Base-by-base conservation (phyloP, 2,888 invertebrate genomes). In the Beris chalybata region DNA sequence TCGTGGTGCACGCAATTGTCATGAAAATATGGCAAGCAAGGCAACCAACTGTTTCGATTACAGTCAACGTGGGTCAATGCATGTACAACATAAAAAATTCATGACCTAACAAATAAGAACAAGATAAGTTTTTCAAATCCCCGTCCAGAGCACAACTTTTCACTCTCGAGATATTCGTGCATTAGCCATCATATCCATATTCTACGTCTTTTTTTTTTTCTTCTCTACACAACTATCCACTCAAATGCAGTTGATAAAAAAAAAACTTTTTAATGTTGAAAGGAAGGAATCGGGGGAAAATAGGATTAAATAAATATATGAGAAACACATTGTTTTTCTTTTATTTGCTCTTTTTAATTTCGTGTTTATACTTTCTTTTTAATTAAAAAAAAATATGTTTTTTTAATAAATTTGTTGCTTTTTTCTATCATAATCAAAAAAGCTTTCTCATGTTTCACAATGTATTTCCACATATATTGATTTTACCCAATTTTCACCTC, bases 381-480 rank as follows among this genome's bases (percentile, higher is more conserved):
- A 48, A 32, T 31, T 38, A 43, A 32, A 50, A 45, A 53, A 30
- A 67, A 57, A 67, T n/a, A n/a, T 22, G 22, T 69, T 67, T 50
- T 45, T 63, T 69, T 67, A 57, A 50, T 55, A 31, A 56, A 57
- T 54, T 38, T 38, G 38, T 38, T 38, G 38, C 38, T 59, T 38
- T 50, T 45, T 11, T 59, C 11, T 61, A 61, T 12, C 15, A 29
- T 54, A 48, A 65, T 50, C 54, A 65, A 43, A 50, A 44, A 47
- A 64, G 68, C 66, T 71, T 59, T 74, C 74, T 77, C 81, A 81
- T 81, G 81, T 80, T 81, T 81, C 80, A 79, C 81, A 81, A 81
- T 81, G 81, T 74, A 79, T 79, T 78, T 79, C 76, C 73, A 75
- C 75, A 75, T 73, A 74, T 74, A 69, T 71, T 66, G 65, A 67